Evolutionary conservation across 1,140 invertebrate species (phyloP), one percentile per base, ranked within the genome.

Genomic region (Drosophila nigromelanica): DNA sequence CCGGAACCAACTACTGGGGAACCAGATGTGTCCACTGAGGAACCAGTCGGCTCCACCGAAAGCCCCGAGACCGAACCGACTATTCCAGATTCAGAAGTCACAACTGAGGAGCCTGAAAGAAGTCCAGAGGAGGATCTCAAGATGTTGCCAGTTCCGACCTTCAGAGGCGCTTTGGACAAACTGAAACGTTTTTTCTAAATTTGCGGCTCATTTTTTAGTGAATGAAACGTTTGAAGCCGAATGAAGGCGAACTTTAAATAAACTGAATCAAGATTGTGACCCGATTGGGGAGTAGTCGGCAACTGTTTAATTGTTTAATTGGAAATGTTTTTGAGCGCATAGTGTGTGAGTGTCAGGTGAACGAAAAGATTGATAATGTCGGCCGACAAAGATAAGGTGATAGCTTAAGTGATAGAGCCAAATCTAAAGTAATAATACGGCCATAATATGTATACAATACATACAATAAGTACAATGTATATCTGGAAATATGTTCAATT

Each of bases 321-420:
- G 59, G 63, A 77, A 77, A 63, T 73, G 51, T 59, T 68, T 52
- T 69, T 76, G 24, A 40, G 35, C 15, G 5, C 27, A 6, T 27
- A 6, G 27, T 6, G 5, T 27, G 27, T n/a, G 50, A 67, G 56
- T 63, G 59, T 35, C 42, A 58, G 55, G 8, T 47, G 47, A 71
- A 56, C 56, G 83, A 87, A 79, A 89, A 72, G 68, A 70, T 50
- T 47, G 80, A 80, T 85, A 78, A 43, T 73, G 43, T 33, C 60
- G 45, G 24, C 35, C 15, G 37, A 24, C 24, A 37, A 60, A 50
- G 61, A 40, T 51, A 76, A 60, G 39, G 33, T 60, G 80, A 83
- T 83, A 79, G 52, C 66, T 43, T 21, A 52, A 54, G 35, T 61
- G 79, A 82, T 82, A 68, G 72, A 51, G 18, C 59, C 59, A 73